Percentiles rank a stretch among this genome's conserved stretches.
phyloP scores from a whole-genome alignment of 1,140 invertebrate genomes.

The Heliconius hewitsoni region DNA sequence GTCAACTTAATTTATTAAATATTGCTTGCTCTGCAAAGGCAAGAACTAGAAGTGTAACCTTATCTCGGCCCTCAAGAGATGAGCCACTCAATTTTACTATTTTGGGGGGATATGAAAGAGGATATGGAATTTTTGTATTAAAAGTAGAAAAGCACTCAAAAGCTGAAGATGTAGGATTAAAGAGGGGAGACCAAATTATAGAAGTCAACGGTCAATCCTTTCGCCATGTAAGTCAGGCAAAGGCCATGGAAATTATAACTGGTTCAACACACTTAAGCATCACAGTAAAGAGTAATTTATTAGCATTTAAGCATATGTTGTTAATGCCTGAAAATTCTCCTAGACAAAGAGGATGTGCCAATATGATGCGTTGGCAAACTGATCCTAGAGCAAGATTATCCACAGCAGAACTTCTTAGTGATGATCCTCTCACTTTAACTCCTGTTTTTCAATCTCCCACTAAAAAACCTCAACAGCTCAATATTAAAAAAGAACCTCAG shows the following conservation, averaged over 20 bases:
- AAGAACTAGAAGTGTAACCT: constrained; percentile 92
- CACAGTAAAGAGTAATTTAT: constrained; percentile 97
- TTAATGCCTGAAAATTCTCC: constrained; percentile 92
- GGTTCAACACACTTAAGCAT: constrained; percentile 97
- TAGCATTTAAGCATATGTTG: constrained; percentile 92
- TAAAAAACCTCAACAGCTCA: constrained; percentile 87
- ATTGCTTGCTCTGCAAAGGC: constrained; percentile 98
- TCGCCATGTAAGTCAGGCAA: constrained; percentile 93
- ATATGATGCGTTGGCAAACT: constrained; percentile 82
- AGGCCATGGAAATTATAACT: constrained; percentile 95
- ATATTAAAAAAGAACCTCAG: constrained; percentile 85
- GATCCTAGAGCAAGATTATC: constrained; percentile 85
- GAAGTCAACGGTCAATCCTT: constrained; percentile 99
- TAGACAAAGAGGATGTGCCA: constrained; percentile 83
- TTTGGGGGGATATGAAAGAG: constrained; percentile 94
- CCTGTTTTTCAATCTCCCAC: constrained; percentile 94
- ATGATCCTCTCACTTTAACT: constrained; percentile 90
- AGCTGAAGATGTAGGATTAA: constrained; percentile 97
- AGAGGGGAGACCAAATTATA: constrained; percentile 97
- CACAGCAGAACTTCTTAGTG: constrained; percentile 83
- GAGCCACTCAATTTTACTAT: constrained; percentile 97
- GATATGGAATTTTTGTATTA: constrained; percentile 96
- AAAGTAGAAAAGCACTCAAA: constrained; percentile 96
- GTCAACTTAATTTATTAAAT: constrained; percentile 92
- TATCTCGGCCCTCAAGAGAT: constrained; percentile 94